Evolutionary conservation across 2,888 invertebrate species (phyloP), one percentile per base, ranked within the genome.

Genomic region (Torymus aiolomorphi): DNA sequence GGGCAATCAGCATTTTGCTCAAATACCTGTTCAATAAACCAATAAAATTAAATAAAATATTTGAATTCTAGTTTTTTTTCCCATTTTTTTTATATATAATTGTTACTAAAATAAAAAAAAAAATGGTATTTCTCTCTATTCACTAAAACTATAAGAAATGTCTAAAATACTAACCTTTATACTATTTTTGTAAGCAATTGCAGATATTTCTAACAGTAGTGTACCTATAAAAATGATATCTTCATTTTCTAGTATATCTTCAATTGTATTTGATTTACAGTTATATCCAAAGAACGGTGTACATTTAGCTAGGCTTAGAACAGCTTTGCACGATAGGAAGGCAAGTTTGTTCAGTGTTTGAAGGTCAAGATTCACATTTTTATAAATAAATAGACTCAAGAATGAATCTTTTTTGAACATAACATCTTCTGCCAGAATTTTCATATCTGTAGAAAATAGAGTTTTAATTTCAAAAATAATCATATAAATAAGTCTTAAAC

Each of bases 221-320:
- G 94, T 93, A 20, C 94, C 94, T 85, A 93, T 83, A 88, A 92
- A 92, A 88, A 88, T 91, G 91, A 84, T 88, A 86, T 84, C 86
- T 82, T 76, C 88, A 87, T 85, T 84, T 20, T 78, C 72, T 24
- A 80, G 79, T 54, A 91, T 88, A 0, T 89, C 86, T 10, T 89
- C 65, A 61, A 62, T 52, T 2, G 51, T 57, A 20, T 79, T n/a
- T n/a, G 74, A 79, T 51, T 70, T 69, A 10, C 4, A 14, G 52
- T 70, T 14, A 2, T 56, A 63, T 18, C 88, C 89, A 83, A 94
- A 91, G 84, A 95, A 94, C 4, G 90, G 87, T 2, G 95, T 94
- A 42, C 18, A 70, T 57, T 42, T 75, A 16, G 16, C 59, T n/a
- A 79, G 57, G 16, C 65, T 51, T 42, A 79, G 71, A 8, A 79